Conservation (phyloP, 2,113 vertebrate species). For the Rhinoderma darwinii region DNA sequence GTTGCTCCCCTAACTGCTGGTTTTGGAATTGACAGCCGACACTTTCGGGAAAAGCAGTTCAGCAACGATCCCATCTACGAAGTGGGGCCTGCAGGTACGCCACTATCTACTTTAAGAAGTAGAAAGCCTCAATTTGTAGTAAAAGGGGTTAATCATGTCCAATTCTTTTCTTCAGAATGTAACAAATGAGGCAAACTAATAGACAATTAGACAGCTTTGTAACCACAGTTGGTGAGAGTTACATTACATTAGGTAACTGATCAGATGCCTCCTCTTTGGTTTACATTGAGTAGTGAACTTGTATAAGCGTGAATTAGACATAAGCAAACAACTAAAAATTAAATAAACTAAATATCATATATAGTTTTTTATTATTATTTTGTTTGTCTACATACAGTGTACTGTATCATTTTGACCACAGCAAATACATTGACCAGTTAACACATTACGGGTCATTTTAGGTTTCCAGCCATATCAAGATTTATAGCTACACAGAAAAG, state of each 20-base stretch:
- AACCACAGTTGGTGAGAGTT: conserved; percentile 36
- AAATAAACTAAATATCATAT: not conserved
- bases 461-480: not conserved
- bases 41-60: not conserved
- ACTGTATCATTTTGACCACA: not conserved
- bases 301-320: not conserved
- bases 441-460: not conserved
- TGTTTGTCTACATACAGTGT: not conserved
- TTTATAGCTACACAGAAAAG: not conserved
- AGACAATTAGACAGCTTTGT: conserved; percentile 63
- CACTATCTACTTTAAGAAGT: not conserved
- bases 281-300: not conserved
- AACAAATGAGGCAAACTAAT: conserved; percentile 57
- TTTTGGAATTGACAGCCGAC: not conserved
- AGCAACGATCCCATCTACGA: not conserved
- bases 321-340: not conserved
- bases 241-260: not conserved
- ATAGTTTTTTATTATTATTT: not conserved
- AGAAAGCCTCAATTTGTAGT: not conserved
- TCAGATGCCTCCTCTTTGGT: not conserved
- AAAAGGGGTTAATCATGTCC: conserved; percentile 8
- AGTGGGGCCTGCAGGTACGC: not conserved
- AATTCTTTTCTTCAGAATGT: conserved; percentile 62
- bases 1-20: not conserved
- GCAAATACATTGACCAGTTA: not conserved